Evolutionary conservation across 2,113 vertebrate species (phyloP).

Genomic region (Oreochromis tanganicae): DNA sequence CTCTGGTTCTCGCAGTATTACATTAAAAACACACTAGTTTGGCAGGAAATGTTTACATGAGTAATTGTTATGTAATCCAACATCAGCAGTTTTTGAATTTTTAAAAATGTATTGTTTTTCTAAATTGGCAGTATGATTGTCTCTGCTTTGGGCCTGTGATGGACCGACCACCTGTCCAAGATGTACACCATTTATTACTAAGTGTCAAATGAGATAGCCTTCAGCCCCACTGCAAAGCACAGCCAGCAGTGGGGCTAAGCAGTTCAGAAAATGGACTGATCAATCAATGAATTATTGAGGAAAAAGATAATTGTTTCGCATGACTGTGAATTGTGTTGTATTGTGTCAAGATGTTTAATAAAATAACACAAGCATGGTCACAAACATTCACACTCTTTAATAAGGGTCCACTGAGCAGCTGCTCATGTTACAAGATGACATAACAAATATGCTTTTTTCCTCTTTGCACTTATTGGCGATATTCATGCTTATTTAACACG

Average conservation of each 20-base stretch:
- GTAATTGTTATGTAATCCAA: neutral
- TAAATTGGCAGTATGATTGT: neutral
- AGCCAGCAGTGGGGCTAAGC: neutral
- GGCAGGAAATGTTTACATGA: neutral
- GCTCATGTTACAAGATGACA: neutral
- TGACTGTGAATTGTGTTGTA: neutral
- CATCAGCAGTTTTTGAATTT: neutral
- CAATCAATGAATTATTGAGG: neutral
- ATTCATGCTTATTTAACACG: neutral
- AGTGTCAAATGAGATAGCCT: neutral
- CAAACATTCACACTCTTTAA: neutral
- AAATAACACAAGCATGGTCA: neutral
- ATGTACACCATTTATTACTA: neutral
- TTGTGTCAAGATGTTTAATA: neutral
- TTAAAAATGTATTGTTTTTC: neutral
- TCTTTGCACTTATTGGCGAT: neutral
- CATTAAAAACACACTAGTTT: neutral
- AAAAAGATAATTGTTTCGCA: fast-evolving
- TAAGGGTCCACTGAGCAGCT: neutral
- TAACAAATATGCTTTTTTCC: neutral
- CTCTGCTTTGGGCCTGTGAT: neutral
- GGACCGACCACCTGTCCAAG: neutral
- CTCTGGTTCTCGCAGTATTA: neutral
- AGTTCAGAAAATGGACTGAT: neutral
- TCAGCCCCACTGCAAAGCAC: neutral